A percentile compares a stretch with the other conserved stretches of the same genome.
Evolutionary conservation across 2,113 vertebrate species (phyloP).

Genomic region (Carassius gibelio): DNA sequence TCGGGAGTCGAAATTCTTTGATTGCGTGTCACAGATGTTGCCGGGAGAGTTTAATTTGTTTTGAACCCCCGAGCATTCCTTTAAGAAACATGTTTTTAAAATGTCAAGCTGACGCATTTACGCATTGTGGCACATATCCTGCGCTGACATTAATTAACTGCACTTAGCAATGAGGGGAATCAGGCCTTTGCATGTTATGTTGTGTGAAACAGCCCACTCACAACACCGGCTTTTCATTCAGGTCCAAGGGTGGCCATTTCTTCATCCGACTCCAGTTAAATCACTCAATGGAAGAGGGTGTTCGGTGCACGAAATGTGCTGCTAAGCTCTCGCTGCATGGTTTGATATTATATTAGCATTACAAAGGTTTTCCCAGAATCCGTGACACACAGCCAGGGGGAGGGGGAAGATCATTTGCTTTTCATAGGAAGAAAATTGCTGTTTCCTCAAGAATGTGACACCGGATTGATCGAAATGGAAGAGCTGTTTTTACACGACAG

Average conservation of each 20-base stretch:
- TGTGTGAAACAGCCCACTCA: constrained; percentile 65
- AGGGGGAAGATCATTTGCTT: constrained; percentile 63
- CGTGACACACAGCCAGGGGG: constrained; percentile 69
- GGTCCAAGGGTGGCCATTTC: constrained; percentile 74
- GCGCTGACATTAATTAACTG: constrained; percentile 72
- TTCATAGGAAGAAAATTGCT: constrained; percentile 66
- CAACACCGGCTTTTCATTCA: constrained; percentile 71
- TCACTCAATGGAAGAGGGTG: constrained; percentile 72
- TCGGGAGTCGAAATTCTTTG: background rate
- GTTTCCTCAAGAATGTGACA: constrained; percentile 72
- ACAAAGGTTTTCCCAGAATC: constrained; percentile 80
- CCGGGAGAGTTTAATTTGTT: constrained; percentile 26
- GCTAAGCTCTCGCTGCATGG: constrained; percentile 72
- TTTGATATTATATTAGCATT: constrained; percentile 83
- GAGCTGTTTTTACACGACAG: constrained; percentile 30
- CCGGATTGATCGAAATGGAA: constrained; percentile 59
- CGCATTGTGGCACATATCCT: constrained; percentile 61
- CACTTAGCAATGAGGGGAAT: constrained; percentile 56
- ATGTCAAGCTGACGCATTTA: constrained; percentile 51
- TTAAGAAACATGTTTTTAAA: constrained; percentile 21
- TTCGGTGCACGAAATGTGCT: constrained; percentile 67
- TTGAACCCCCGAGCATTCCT: constrained; percentile 9
- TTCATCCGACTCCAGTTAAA: constrained; percentile 72
- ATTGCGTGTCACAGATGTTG: background rate
- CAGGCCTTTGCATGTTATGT: constrained; percentile 61